Base-by-base conservation (phyloP, 2,113 vertebrate genomes). In the Neopipo cinnamomea region DNA sequence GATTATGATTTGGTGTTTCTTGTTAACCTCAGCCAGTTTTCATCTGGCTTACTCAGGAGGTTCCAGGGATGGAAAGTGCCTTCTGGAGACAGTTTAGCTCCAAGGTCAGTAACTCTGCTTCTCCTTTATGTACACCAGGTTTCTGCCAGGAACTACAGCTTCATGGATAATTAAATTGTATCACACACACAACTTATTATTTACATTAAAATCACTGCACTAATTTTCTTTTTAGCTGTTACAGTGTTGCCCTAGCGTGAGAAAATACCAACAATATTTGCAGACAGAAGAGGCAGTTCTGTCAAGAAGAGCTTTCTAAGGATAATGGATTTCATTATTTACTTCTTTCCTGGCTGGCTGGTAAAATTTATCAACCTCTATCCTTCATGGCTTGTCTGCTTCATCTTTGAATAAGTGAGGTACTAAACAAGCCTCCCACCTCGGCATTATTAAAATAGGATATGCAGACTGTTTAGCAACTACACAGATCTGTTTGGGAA, bases 181-280 rank as follows among this genome's bases (percentile, higher is more conserved):
- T 94, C 88, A 83, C 95, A 88, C 46, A 76, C 18, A 11, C 8
- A 50, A 68, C 20, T 61, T 86, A 77, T 28, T 95, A 90, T 91
- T 95, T 94, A 70, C 89, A 94, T 91, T 77, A 88, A 96, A 93
- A 76, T 52, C 88, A 53, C 59, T 6, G 21, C 35, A 85, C 67
- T 85, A 3, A 77, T 93, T 94, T 95, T 96, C 62, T 58, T 91
- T 83, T 70, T 66, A 66, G 55, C 50, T 47, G 25, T 58, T 85
- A 89, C 28, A 79, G 15, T 31, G 17, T 93, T 94, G 52, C 49
- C 65, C 75, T 73, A 67, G 61, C 1, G 0, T 93, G 88, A 83
- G 83, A 93, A 93, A 93, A 88, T 53, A 67, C 59, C 63, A 62
- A 31, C 11, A 61, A 12, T 62, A 63, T 92, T 91, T 88, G 80